Evolutionary conservation across 2,888 invertebrate species (phyloP).

Genomic region (Ochropacha duplaris): DNA sequence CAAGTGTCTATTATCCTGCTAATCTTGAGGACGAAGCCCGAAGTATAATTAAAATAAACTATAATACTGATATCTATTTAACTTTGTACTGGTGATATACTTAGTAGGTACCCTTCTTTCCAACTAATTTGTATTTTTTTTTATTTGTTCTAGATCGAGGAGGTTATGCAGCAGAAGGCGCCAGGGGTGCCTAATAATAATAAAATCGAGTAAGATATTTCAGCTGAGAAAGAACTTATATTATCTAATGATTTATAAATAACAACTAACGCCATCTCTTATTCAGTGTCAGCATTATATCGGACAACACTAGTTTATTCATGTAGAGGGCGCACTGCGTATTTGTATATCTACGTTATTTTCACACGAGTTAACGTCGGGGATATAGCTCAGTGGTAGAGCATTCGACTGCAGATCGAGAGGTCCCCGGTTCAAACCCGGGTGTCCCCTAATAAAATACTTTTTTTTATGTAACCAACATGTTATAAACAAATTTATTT

Average conservation of each 20-base stretch:
- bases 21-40: too few relatives aligned
- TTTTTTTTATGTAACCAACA: conserved; percentile 13
- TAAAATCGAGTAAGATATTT: conserved; percentile 60
- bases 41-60: too few relatives aligned
- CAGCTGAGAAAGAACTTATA: too few relatives aligned
- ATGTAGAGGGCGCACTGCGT: conserved; percentile 37
- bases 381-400: conserved; percentile 83
- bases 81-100: too few relatives aligned
- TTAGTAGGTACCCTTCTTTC: neutral
- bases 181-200: conserved; percentile 72
- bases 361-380: conserved; percentile 29
- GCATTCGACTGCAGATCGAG: conserved; percentile 82
- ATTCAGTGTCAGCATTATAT: conserved; percentile 7
- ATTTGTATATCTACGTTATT: conserved; percentile 27
- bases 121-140: conserved; percentile 8
- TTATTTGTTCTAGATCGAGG: conserved; percentile 68
- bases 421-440: conserved; percentile 83
- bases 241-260: neutral
- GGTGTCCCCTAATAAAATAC: conserved; percentile 66
- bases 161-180: conserved; percentile 81
- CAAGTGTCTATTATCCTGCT: too few relatives aligned
- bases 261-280: conserved; percentile 56
- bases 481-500: conserved; percentile 8
- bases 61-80: too few relatives aligned
- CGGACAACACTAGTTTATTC: neutral